Evolutionary conservation across 2,113 vertebrate species (phyloP).

Genomic region (Bos taurus): ARS-UCD2.0 NC_037329.1:136086001-136086500

Average conservation of each 20-base stretch:
- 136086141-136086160: neutral
- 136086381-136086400: neutral
- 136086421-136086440: neutral
- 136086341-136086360: neutral
- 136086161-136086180: neutral
- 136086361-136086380: neutral
- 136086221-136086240: neutral
- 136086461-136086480: neutral
- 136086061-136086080: neutral
- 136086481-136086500: fast-evolving
- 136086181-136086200: neutral
- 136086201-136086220: neutral
- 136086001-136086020: too few relatives aligned
- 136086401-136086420: neutral
- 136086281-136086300: neutral
- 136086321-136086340: neutral
- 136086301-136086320: neutral
- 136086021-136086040: neutral
- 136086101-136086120: fast-evolving
- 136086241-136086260: neutral
- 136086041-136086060: neutral
- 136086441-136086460: neutral
- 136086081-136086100: neutral
- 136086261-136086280: neutral
- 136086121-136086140: neutral